Percentiles rank a stretch among this genome's conserved stretches.
Evolutionary conservation across 2,888 invertebrate genomes (phyloP).

Genomic region (Eupithecia insigniata): DNA sequence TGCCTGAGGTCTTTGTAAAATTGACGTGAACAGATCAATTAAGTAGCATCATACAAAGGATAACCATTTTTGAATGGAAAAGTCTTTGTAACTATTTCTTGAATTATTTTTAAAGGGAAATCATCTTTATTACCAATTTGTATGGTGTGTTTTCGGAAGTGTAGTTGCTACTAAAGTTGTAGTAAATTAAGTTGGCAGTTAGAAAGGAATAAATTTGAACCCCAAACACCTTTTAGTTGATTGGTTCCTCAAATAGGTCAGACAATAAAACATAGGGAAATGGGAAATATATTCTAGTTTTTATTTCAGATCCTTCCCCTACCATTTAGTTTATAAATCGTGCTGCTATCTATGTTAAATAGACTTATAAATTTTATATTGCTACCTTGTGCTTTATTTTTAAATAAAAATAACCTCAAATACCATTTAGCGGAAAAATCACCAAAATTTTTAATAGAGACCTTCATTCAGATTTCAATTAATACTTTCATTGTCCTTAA

Average conservation of each 20-base stretch:
- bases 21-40: slow-evolving; percentile 24
- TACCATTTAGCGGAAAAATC: no score
- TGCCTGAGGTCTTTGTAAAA: slow-evolving; percentile 16
- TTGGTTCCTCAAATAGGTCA: slow-evolving; percentile 33
- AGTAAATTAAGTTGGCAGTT: slow-evolving; percentile 29
- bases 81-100: background rate
- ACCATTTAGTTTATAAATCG: background rate
- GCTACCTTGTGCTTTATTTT: no score
- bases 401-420: no score
- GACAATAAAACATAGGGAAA: slow-evolving; percentile 13
- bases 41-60: background rate
- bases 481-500: no score
- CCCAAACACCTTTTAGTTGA: slow-evolving; percentile 33
- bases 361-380: no score
- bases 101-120: background rate
- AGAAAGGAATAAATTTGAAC: slow-evolving; percentile 32
- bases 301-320: slow-evolving; percentile 10
- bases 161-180: slow-evolving; percentile 22
- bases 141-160: slow-evolving; percentile 18
- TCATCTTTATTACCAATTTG: background rate
- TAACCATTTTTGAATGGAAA: background rate
- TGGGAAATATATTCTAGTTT: slow-evolving; percentile 13
- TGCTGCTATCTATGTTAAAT: background rate
- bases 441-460: no score
- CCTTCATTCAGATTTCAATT: no score